Base-by-base conservation (phyloP, 1,140 invertebrate genomes). In the Cardiocondyla obscurior region DNA sequence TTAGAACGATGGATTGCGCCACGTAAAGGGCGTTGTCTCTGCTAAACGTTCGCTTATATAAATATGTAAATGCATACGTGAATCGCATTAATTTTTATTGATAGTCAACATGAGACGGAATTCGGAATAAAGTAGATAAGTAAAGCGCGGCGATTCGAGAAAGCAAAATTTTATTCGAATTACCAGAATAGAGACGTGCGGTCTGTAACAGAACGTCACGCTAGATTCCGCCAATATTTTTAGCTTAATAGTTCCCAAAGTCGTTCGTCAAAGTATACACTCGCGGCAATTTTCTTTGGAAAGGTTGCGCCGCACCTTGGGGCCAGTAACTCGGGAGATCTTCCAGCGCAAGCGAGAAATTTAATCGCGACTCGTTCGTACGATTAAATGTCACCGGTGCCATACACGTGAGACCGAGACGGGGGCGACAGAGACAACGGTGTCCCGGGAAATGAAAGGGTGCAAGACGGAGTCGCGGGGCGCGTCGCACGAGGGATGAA, bases 371-470 rank as follows among this genome's bases (percentile, higher is more conserved):
- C 58, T 73, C 77, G 64, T 70, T 64, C 55, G 73, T 79, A 69
- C 76, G 85, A 86, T 87, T 86, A 86, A 87, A 87, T 51, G 85
- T 53, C 67, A 73, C 28, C 57, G 64, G 53, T 67, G 12, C 49
- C 57, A 77, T 69, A 69, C 74, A 81, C 83, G 65, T 58, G 55
- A 85, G 83, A 85, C 84, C 83, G 28, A 72, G 67, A 64, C 65
- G 25, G 7, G 53, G 14, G 16, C 25, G 79, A 42, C 22, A 44
- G n/a, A 70, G 42, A 64, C 36, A 49, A 55, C 49, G 14, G 46
- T 28, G 62, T 33, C 74, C 16, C 33, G 42, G 44, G 65, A 72
- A 74, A 58, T 53, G 57, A 67, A 86, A 74, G 51, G 67, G 70
- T 58, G 30, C 57, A 58, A 72, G 81, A 72, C 65, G 42, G 22